Percentiles rank a stretch among this genome's conserved stretches.
These are phyloP conservation scores for Dendrocopos noguchii DNA, from an alignment of 2,113 vertebrate genomes.

Conservation along the genomic window DNA sequence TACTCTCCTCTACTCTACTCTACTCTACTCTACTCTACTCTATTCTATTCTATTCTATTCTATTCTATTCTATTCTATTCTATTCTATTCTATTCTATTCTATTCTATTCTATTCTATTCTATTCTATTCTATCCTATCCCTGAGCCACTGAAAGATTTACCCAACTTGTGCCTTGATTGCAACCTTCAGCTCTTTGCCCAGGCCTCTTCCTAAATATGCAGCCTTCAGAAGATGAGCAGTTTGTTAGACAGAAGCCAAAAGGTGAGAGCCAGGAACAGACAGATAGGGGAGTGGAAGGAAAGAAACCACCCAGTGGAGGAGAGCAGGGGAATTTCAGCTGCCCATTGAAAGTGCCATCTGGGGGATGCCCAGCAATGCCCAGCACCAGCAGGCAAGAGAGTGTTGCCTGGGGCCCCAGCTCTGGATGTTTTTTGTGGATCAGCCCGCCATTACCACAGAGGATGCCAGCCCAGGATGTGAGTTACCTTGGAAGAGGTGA, in stretches of 20 bases:
- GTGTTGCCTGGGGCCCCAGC: neutral
- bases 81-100: no score
- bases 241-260: conserved; percentile 1
- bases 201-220: neutral
- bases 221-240: neutral
- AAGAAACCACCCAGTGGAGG: neutral
- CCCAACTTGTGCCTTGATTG: neutral
- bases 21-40: no score
- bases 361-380: neutral
- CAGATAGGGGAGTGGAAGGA: neutral
- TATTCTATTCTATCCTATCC: neutral
- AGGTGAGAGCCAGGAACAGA: neutral
- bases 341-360: neutral
- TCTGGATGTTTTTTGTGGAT: neutral
- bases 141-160: conserved; percentile 15
- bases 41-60: no score
- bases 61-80: no score
- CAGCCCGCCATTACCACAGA: neutral
- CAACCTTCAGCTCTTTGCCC: conserved; percentile 1
- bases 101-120: no score
- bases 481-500: neutral
- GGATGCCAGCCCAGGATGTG: neutral
- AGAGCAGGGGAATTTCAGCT: neutral
- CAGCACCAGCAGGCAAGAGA: neutral
- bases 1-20: no score